Evolutionary conservation across 2,113 vertebrate species (phyloP).

Genomic region (Ciconia stormi): DNA sequence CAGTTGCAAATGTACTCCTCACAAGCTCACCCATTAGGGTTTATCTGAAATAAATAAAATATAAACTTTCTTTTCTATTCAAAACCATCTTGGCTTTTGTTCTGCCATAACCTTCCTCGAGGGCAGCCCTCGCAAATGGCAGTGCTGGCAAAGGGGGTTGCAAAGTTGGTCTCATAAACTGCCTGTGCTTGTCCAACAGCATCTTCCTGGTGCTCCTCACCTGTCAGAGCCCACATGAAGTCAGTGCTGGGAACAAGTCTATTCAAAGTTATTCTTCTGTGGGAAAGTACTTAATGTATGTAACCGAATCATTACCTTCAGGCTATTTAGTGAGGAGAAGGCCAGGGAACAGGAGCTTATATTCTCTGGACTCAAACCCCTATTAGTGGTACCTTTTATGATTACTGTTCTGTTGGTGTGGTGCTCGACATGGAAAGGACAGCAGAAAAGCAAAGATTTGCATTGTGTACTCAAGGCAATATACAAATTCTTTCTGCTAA

Average conservation of each 20-base stretch:
- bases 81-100: neutral
- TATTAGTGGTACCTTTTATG: neutral
- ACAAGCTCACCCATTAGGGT: neutral
- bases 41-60: neutral
- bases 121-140: neutral
- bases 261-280: neutral
- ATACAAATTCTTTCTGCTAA: neutral
- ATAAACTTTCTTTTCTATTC: neutral
- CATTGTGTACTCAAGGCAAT: neutral
- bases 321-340: neutral
- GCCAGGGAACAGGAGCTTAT: neutral
- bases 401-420: neutral
- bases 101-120: neutral
- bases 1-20: neutral
- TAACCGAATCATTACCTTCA: neutral
- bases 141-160: neutral
- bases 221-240: neutral
- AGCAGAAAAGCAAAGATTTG: neutral
- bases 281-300: neutral
- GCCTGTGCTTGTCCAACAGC: neutral
- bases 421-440: neutral
- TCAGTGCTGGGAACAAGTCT: neutral
- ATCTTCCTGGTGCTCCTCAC: neutral
- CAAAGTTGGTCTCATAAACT: neutral
- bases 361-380: neutral